These are phyloP conservation scores for Lampropteryx suffumata DNA, from an alignment of 2,888 invertebrate genomes.

Conservation along the genomic window DNA sequence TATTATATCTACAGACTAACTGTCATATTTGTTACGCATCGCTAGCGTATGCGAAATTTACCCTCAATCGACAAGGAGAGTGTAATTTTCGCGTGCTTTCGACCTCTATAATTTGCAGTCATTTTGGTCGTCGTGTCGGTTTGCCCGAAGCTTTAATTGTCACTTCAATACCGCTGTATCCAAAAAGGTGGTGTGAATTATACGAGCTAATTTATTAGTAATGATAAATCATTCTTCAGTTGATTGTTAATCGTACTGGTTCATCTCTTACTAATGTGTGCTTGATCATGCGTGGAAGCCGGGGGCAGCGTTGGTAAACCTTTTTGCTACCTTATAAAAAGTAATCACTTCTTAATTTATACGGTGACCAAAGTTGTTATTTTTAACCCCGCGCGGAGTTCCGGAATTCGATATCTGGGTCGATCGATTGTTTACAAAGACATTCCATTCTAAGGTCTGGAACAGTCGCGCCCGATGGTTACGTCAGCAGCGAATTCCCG, in stretches of 20 bases:
- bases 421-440: slow-evolving; percentile 39
- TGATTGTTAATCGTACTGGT: slow-evolving; percentile 21
- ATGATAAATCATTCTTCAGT: slow-evolving; percentile 23
- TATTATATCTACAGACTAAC: too few relatives aligned
- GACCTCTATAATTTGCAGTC: too few relatives aligned
- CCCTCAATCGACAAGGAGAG: too few relatives aligned
- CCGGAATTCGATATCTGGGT: slow-evolving; percentile 33
- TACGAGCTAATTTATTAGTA: slow-evolving; percentile 18
- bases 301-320: slow-evolving; percentile 5
- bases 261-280: slow-evolving; percentile 18
- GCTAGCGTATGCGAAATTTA: too few relatives aligned
- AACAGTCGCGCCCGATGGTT: slow-evolving; percentile 27
- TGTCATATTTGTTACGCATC: too few relatives aligned
- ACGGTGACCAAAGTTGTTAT: slow-evolving; percentile 26
- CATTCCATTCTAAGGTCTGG: slow-evolving; percentile 37
- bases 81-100: too few relatives aligned
- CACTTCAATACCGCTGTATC: slow-evolving; percentile 9
- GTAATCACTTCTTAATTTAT: slow-evolving; percentile 27
- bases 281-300: slow-evolving; percentile 15
- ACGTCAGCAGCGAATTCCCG: slow-evolving; percentile 31
- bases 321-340: slow-evolving; percentile 29
- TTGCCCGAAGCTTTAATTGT: slow-evolving; percentile 16
- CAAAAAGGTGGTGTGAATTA: slow-evolving; percentile 14
- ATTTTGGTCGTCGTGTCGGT: not conserved
- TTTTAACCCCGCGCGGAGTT: slow-evolving; percentile 28